Base-by-base conservation (phyloP, 2,113 vertebrate genomes). In the Lipotes vexillifer region DNA sequence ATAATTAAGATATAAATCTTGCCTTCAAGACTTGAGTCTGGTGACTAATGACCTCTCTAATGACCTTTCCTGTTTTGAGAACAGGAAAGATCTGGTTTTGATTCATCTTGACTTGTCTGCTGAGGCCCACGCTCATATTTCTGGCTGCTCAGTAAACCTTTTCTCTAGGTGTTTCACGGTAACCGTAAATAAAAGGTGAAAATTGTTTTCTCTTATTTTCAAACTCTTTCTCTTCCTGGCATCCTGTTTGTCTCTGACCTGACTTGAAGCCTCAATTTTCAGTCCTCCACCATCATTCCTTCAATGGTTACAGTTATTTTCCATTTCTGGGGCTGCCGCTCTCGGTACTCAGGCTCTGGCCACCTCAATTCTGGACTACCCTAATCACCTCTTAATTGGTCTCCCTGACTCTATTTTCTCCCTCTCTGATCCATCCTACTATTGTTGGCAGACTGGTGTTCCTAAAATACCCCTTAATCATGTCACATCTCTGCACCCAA, bases 401-500 rank as follows among this genome's bases (percentile, higher is more conserved):
- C 72, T 95, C 61, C 31, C 59, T 75, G 31, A 63, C 52, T 83
- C 33, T 66, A 21, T 89, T 82, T 91, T 78, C 49, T 82, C 38
- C 38, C 61, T 59, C 55, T 59, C 14, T 15, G 31, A n/a, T 74
- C 38, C 31, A 66, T 63, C 68, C n/a, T 90, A 44, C 68, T 85
- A 57, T 21, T 90, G 29, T 74, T 63, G 61, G 41, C 25, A 94
- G 88, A 61, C 11, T 41, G 23, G 25, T 85, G 12, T 90, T 96
- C 84, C 71, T 55, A 86, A 77, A 97, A 95, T 84, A 93, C 25
- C 59, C 23, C 33, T 59, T 68, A 66, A 83, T 94, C 68, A 44
- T 17, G 15, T 68, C 59, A 65, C 41, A 8, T 82, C 52, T 46
- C 71, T 93, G 81, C 31, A 77, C 46, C 75, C 36, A 72, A 85